These are phyloP conservation scores for Cyclargus thomasi DNA, from an alignment of 1,140 invertebrate genomes.

Conservation along the genomic window DNA sequence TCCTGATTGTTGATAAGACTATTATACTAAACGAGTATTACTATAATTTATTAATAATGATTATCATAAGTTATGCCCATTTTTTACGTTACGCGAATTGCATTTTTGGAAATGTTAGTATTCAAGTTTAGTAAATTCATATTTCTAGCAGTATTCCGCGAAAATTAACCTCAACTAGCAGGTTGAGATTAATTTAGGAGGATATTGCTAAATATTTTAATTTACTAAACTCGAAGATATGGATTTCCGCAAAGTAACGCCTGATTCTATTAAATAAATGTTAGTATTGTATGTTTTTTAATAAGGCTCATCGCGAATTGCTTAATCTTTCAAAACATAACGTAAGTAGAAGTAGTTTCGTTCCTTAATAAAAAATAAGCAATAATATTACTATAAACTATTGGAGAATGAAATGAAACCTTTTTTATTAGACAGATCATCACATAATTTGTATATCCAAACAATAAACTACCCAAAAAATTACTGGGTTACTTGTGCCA, in stretches of 20 bases:
- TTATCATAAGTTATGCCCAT: background rate
- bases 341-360: background rate
- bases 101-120: background rate
- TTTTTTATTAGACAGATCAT: background rate
- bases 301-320: background rate
- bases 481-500: slow-evolving; percentile 31
- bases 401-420: background rate
- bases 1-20: too few species aligned
- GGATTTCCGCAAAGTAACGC: too few species aligned
- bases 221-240: too few species aligned
- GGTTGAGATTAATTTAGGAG: too few species aligned
- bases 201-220: too few species aligned
- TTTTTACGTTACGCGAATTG: background rate
- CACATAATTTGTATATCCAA: background rate
- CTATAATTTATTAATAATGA: too few species aligned
- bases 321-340: background rate
- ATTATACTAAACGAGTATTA: too few species aligned
- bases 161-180: too few species aligned
- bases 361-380: background rate
- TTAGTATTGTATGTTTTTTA: too few species aligned
- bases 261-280: too few species aligned
- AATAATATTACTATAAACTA: slow-evolving; percentile 5
- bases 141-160: too few species aligned
- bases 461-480: background rate
- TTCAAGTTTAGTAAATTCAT: background rate